Evolutionary conservation across 2,888 invertebrate species (phyloP), one percentile per base, ranked within the genome.

Genomic region (Anagyrus pseudococci): DNA sequence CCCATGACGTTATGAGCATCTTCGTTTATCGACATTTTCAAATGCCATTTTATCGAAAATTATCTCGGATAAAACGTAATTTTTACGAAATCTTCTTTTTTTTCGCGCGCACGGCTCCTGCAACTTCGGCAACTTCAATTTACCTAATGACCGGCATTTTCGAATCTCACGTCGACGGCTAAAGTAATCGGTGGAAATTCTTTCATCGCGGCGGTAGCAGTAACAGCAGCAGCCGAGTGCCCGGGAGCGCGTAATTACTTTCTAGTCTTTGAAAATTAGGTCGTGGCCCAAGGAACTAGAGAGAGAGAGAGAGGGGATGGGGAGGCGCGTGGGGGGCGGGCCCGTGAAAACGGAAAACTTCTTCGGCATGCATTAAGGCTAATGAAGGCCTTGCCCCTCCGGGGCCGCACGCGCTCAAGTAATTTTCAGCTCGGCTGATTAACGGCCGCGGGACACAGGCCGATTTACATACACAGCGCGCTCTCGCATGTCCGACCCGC

Each of bases 401-500:
- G 8, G n/a, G n/a, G n/a, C n/a, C 20, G 13, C 13, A 26, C 2
- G 29, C 17, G 49, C 15, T 22, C 47, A 41, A 22, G 37, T 15
- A 58, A 26, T 59, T 59, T 59, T 59, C 19, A 53, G 47, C 17
- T n/a, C n/a, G 53, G 53, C 40, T 44, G 55, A 55, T 55, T 55
- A 61, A 61, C 49, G 53, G 4, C 1, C 3, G 29, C 22, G 15
- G 13, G 37, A 43, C 29, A 17, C 20, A 43, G 49, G 53, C 40
- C 41, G 48, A 66, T 62, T 56, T 58, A 46, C 56, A 47, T 57
- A 66, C 53, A 50, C 58, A 53, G 48, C 41, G 41, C 56, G 50
- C 46, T 59, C 65, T 69, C 58, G 61, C 64, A 58, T 50, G 67
- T 66, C 64, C 64, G 66, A 62, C 49, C 55, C 56, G 61, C 64